Evolutionary conservation across 2,888 invertebrate genomes (phyloP), one percentile per base, ranked within the genome.

Genomic region (Catotricha subobsoleta): DNA sequence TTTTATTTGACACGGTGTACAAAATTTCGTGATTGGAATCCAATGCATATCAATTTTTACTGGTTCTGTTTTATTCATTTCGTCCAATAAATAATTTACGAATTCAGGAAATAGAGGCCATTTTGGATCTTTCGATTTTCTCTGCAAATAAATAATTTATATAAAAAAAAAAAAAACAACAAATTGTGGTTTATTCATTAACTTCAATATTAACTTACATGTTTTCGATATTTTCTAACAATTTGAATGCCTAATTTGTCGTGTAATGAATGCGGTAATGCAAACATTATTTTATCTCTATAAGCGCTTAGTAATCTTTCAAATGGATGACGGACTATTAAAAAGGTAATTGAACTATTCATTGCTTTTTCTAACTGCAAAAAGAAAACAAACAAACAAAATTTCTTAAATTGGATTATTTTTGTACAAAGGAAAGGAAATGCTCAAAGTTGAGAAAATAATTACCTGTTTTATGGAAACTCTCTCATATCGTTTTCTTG

Each of bases 41-140:
- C 84, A 84, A 57, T 86, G 86, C 82, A 86, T 86, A 57, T 87
- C 84, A 48, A 83, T 65, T 6, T 66, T 67, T n/a, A n/a, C n/a
- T 44, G 66, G 68, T 48, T 57, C 56, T 19, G 52, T 52, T 49
- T 64, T 66, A 3, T 19, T n/a, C 44, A 74, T 71, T 47, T 79
- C 76, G 53, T 82, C 80, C 46, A 84, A 57, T 15, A 86, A 67
- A 65, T 82, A 84, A 40, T 74, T 66, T 1, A 84, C 76, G 49
- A 87, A 87, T 62, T 86, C 86, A 33, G 79, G 73, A 54, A 86
- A 86, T 23, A 80, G 72, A 2, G 84, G 84, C 59, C 80, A 80
- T 51, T 72, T 64, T 36, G 72, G 60, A 49, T 63, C 55, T 48
- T 60, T 31, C 13, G 21, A 20, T 23, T 23, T 3, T 23, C 36